Evolutionary conservation across 2,888 invertebrate species (phyloP).

Genomic region (Cetonia aurata): DNA sequence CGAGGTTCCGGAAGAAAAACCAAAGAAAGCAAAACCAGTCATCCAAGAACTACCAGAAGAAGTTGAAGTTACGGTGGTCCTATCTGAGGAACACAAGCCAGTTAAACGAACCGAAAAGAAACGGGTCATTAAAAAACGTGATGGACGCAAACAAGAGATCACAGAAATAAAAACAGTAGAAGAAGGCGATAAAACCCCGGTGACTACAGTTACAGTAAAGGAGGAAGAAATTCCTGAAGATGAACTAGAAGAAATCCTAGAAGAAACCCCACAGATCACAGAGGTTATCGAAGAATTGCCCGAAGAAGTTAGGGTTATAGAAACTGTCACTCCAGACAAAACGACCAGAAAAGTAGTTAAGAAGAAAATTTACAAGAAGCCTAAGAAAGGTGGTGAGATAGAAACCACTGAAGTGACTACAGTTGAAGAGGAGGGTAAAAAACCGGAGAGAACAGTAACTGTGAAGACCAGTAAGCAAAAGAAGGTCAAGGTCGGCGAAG

Average conservation of each 20-base stretch:
- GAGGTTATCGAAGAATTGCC: constrained; percentile 49
- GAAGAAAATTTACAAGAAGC: constrained; percentile 65
- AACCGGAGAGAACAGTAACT: constrained; percentile 58
- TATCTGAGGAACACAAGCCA: constrained; percentile 53
- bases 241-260: constrained; percentile 54
- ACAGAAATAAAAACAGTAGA: constrained; percentile 60
- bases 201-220: constrained; percentile 61
- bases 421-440: constrained; percentile 59
- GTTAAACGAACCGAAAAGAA: constrained; percentile 52
- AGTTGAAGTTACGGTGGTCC: constrained; percentile 55
- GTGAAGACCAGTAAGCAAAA: constrained; percentile 41
- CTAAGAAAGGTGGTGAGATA: constrained; percentile 60
- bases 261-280: constrained; percentile 53
- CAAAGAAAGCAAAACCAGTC: constrained; percentile 50
- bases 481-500: constrained; percentile 46
- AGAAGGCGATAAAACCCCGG: constrained; percentile 62
- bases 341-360: constrained; percentile 57
- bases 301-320: constrained; percentile 57
- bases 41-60: constrained; percentile 48
- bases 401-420: constrained; percentile 61
- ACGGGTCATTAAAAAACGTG: constrained; percentile 49
- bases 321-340: constrained; percentile 59
- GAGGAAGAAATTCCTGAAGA: constrained; percentile 55
- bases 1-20: constrained; percentile 51
- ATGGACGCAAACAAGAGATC: constrained; percentile 55